Percentiles rank a stretch among this genome's conserved stretches.
Evolutionary conservation across 2,113 vertebrate genomes (phyloP).

Genomic region (Pungitius pungitius): DNA sequence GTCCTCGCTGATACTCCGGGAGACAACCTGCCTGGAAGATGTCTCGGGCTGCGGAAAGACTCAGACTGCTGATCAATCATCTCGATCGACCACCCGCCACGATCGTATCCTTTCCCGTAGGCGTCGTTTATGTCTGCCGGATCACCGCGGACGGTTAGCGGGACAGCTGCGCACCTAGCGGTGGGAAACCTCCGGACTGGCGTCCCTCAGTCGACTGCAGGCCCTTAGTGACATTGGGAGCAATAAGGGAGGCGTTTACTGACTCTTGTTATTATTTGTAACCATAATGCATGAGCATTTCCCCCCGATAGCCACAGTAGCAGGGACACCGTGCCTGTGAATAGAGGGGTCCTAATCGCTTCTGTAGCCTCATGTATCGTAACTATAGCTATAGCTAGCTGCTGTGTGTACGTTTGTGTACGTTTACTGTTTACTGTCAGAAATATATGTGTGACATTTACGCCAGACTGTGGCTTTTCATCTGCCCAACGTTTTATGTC

Average conservation of each 20-base stretch:
- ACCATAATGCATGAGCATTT: background rate
- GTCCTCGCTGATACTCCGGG: background rate
- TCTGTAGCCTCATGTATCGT: background rate
- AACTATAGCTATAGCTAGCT: background rate
- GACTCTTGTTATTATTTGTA: background rate
- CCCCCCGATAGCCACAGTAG: too few relatives aligned
- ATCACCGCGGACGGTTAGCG: background rate
- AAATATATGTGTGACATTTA: background rate
- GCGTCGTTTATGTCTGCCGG: background rate
- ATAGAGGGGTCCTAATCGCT: background rate
- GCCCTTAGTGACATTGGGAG: background rate
- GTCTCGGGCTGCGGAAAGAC: conserved; percentile 74
- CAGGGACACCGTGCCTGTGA: background rate
- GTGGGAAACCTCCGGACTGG: background rate
- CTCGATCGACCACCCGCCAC: conserved; percentile 54
- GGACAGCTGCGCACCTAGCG: background rate
- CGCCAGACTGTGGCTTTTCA: background rate
- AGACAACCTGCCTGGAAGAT: conserved; percentile 33
- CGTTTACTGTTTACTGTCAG: background rate
- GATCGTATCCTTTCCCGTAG: conserved; percentile 74
- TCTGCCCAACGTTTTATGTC: background rate
- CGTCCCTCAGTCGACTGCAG: background rate
- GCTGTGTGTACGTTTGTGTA: background rate
- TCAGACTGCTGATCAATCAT: conserved; percentile 72
- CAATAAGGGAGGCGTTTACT: background rate